Conservation (phyloP, 2,113 vertebrate species). For the Mirza zaza region DNA sequence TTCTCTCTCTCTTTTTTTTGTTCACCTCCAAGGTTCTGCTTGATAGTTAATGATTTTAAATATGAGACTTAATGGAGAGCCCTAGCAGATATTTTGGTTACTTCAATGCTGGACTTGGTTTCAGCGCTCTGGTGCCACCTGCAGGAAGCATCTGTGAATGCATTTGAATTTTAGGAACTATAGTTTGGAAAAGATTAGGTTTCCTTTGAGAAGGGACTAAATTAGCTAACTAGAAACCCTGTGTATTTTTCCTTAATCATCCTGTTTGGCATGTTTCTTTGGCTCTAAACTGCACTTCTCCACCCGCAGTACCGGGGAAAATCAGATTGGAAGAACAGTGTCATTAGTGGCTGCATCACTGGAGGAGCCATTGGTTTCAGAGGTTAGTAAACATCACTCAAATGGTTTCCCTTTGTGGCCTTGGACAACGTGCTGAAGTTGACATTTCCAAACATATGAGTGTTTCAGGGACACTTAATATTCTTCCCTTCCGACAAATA, state of each 20-base stretch:
- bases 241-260: neutral
- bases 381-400: slow-evolving; percentile 83
- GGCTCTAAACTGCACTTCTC: slow-evolving; percentile 43
- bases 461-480: slow-evolving; percentile 35
- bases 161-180: neutral
- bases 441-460: neutral
- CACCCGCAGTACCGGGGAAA: slow-evolving; percentile 91
- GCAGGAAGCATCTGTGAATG: neutral
- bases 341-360: slow-evolving; percentile 96
- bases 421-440: neutral
- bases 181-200: neutral
- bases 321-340: slow-evolving; percentile 98
- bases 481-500: neutral
- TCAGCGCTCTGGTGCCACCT: neutral
- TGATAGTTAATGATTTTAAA: neutral
- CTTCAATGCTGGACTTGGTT: neutral
- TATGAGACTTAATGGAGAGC: neutral
- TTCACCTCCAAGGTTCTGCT: no score
- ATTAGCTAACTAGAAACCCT: neutral
- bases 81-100: neutral
- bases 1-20: no score
- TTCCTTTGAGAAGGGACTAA: slow-evolving; percentile 10
- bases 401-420: slow-evolving; percentile 39
- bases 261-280: slow-evolving; percentile 16
- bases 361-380: slow-evolving; percentile 96